phyloP scores from a whole-genome alignment of 1,140 invertebrate species.

The Microplitis mediator region DNA sequence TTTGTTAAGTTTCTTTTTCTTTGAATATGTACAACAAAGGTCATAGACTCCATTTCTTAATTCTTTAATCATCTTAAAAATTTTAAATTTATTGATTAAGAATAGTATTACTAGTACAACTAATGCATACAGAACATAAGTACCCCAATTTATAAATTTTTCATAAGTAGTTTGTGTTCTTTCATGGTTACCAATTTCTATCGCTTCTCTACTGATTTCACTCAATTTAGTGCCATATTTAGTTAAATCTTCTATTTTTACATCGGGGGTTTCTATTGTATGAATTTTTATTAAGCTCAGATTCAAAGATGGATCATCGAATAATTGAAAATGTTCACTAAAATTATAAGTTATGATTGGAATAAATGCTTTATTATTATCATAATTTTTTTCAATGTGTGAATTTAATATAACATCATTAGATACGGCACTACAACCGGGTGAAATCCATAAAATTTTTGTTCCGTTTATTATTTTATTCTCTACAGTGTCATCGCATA shows the following conservation, averaged over 20 bases:
- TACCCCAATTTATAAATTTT: background rate
- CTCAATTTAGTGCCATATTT: background rate
- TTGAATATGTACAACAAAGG: too few species aligned
- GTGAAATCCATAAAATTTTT: slow-evolving; percentile 12
- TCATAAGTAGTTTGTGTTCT: slow-evolving; percentile 3
- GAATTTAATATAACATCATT: slow-evolving; percentile 13
- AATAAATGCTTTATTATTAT: background rate
- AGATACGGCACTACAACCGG: slow-evolving; percentile 13
- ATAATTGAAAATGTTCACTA: background rate
- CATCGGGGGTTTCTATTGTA: background rate
- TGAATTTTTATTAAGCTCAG: background rate
- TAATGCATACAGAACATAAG: background rate
- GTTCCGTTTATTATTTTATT: slow-evolving; percentile 13
- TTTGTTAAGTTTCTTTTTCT: too few species aligned
- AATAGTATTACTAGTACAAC: background rate
- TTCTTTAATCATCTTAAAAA: background rate
- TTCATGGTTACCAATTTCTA: background rate
- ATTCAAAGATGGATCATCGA: background rate
- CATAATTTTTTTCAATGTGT: background rate
- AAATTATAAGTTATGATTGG: background rate
- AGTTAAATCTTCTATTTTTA: slow-evolving; percentile 1
- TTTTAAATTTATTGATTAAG: background rate
- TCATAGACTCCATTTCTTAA: background rate
- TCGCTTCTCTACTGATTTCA: background rate
- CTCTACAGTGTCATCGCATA: slow-evolving; percentile 7